These are phyloP conservation scores for Holothuria leucospilota DNA, from an alignment of 53 echinoderm and acorn worm species.

Conservation along the genomic window DNA sequence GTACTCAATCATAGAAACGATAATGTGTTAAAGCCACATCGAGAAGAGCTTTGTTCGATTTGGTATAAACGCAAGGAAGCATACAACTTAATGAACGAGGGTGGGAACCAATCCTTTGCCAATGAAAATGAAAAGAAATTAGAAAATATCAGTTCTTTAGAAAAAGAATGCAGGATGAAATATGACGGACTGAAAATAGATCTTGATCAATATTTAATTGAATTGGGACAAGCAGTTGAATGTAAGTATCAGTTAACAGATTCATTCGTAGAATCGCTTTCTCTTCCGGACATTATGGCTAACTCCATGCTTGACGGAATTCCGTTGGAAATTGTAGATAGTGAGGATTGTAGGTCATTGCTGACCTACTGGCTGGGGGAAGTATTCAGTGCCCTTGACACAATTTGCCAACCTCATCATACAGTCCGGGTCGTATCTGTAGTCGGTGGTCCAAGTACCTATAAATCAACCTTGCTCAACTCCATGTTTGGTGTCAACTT, in stretches of 20 bases:
- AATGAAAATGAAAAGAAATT: no score
- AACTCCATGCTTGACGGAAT: neutral
- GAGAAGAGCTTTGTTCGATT: no score
- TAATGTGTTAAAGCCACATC: no score
- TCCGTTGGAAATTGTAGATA: neutral
- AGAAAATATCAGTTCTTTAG: no score
- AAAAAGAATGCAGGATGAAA: neutral
- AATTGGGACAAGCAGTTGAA: conserved; percentile 16
- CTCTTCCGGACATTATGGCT: neutral
- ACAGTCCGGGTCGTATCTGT: conserved; percentile 4
- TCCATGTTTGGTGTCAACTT: conserved; percentile 33
- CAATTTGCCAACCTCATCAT: neutral
- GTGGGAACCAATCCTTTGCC: no score
- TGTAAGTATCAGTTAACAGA: neutral
- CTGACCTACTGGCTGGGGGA: conserved; percentile 1
- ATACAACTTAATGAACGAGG: no score
- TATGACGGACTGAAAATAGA: neutral
- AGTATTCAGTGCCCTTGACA: neutral
- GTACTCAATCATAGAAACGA: neutral
- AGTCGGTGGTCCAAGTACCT: neutral
- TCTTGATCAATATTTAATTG: neutral
- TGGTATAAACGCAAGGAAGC: no score
- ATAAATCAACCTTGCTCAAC: neutral
- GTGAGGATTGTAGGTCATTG: neutral
- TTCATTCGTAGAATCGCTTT: neutral